A percentile compares a stretch with the other conserved stretches of the same genome.
Evolutionary conservation across 2,888 invertebrate species (phyloP).

Genomic region (Drosophila formosana): DNA sequence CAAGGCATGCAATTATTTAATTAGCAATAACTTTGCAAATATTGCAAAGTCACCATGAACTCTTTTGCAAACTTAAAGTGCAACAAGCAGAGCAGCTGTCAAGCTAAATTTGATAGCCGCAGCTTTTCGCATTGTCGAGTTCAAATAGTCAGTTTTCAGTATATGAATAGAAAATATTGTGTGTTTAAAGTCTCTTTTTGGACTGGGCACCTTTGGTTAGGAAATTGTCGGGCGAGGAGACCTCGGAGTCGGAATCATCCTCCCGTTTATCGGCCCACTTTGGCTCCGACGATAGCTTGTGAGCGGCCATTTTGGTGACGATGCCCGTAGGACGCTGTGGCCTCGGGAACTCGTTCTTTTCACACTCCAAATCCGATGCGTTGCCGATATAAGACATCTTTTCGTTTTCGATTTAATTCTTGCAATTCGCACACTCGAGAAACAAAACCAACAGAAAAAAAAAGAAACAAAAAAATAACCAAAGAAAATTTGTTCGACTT

Average conservation of each 20-base stretch:
- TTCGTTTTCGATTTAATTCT: not conserved
- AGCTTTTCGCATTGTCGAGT: not conserved
- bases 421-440: conserved; percentile 8
- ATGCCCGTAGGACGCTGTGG: conserved; percentile 74
- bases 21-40: not conserved
- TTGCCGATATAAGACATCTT: conserved; percentile 83
- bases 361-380: conserved; percentile 84
- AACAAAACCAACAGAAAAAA: conserved; percentile 11
- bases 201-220: conserved; percentile 88
- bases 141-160: not conserved
- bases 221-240: conserved; percentile 91
- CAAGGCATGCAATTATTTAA: conserved; percentile 6
- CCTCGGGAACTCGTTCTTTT: conserved; percentile 82
- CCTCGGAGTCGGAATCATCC: conserved; percentile 93
- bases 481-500: conserved; percentile 13
- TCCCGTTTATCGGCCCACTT: conserved; percentile 86
- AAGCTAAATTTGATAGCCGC: not conserved
- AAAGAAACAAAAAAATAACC: conserved; percentile 7
- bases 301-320: conserved; percentile 82
- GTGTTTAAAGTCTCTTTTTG: no score
- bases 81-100: not conserved
- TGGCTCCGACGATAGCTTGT: conserved; percentile 82
- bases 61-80: not conserved
- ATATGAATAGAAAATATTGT: not conserved
- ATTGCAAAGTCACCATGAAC: not conserved